Base-by-base conservation (phyloP, 2,888 invertebrate species). In the Timema cristinae region DNA sequence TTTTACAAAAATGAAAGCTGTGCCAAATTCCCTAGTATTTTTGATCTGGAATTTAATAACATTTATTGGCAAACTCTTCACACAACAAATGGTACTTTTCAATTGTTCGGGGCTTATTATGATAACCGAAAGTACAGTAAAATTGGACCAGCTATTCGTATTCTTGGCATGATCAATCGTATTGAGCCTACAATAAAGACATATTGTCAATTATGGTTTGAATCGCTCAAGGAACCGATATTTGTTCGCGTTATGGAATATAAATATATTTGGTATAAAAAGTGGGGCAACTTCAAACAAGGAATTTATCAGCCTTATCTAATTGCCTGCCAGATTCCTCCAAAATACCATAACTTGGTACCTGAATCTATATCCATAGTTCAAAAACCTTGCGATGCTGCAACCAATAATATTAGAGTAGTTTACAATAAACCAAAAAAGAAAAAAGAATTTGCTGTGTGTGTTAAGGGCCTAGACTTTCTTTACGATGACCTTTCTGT, bases 271-370 rank as follows among this genome's bases (percentile, higher is more conserved):
- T 96, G 96, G 96, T 93, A 94, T 82, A 90, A 90, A 78, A 94
- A 94, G 82, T 96, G 95, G 96, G 95, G 95, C 73, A 95, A 95
- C 83, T 94, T 94, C 83, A 92, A 93, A 80, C 93, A 95, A 82
- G 91, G 91, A 70, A 91, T 95, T 75, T 93, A 94, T 81, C 95
- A 96, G 83, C 95, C 96, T 0, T 96, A 94, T 81, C 85, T 96
- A 77, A 90, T 94, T 76, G 94, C 95, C 32, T 96, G 96, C 82
- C 91, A 93, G 80, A 87, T 96, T 77, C 95, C 96, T 0, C 87
- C 88, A 75, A 87, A 88, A 16, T 83, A 84, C 68, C 91, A 91
- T 81, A 87, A 88, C 70, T 86, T 90, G 15, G 88, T 90, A 16
- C 95, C 95, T 4, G 90, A 91, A 32, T 92, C 94, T 7, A 92